These are phyloP conservation scores for Dissostichus mawsoni DNA, from an alignment of 2,113 vertebrate genomes.

Conservation along the genomic window DNA sequence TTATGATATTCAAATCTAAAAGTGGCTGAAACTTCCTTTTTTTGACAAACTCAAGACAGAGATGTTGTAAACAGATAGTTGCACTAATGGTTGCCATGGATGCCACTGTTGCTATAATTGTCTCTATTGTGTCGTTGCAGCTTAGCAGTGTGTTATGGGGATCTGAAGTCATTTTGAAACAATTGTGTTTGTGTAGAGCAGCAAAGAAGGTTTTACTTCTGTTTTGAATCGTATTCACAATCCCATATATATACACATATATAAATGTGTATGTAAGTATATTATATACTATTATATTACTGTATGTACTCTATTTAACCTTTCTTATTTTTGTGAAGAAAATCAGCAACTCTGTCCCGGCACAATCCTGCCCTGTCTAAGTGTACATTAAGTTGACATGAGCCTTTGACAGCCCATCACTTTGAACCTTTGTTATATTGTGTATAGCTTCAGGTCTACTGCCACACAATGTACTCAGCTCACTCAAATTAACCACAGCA, in stretches of 20 bases:
- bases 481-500: not conserved
- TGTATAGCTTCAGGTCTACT: not conserved
- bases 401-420: not conserved
- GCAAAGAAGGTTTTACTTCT: no score
- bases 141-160: not conserved
- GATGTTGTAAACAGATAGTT: not conserved
- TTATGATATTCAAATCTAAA: no score
- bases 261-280: no score
- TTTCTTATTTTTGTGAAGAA: no score
- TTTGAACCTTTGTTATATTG: not conserved
- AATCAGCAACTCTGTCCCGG: no score
- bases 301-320: no score
- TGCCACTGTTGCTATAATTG: not conserved
- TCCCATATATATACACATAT: no score
- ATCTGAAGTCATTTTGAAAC: not conserved
- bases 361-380: no score
- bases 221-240: no score
- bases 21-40: not conserved
- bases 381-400: not conserved
- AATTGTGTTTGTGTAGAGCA: no score
- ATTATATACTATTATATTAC: no score
- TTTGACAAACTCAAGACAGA: not conserved
- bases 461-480: not conserved
- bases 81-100: not conserved
- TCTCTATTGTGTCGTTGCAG: not conserved